Base-by-base conservation (phyloP, 1,140 invertebrate species). In the Zaprionus taronus region DNA sequence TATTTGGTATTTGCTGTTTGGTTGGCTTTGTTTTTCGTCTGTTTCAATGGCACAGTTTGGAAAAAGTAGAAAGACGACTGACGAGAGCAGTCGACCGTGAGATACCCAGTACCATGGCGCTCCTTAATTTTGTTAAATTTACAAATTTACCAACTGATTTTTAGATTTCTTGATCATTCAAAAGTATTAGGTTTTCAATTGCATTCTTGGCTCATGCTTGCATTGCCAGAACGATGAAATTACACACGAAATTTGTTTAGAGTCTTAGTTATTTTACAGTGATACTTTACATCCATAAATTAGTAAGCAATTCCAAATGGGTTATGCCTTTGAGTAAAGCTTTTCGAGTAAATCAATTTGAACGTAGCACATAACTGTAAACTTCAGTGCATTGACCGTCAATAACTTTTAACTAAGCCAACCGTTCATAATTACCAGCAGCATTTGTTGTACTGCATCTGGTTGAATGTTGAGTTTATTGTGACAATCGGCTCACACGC, bases 401-500 rank as follows among this genome's bases (percentile, higher is more conserved):
- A 36, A 44, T 26, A 15, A 47, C 5, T 26, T 53, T 31, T 58
- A 24, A 12, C 24, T 34, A 17, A 24, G 20, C n/a, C 41, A 11
- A 14, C 47, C 15, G 47, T 44, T 14, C 5, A 74, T 55, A 61
- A 49, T 34, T 61, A 85, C 70, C 71, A 76, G 75, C 72, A 85
- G 67, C 80, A 67, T 41, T 63, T 60, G 44, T n/a, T 34, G 65
- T 38, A 28, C 36, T 44, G 28, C 31, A 9, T 64, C 36, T 28
- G 15, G 20, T 20, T 70, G 11, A 12, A 22, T 31, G 26, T 55
- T 31, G 41, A 56, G 80, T 73, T 81, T 78, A 78, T 76, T 61
- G 63, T 66, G 34, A 75, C 75, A 77, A 74, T 74, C 63, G 68
- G 79, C 61, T 79, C 76, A 71, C 75, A 79, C 68, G 65, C 72